Percentiles rank a stretch among this genome's conserved stretches.
These are phyloP conservation scores for Myotis planiceps DNA, from an alignment of 2,797 vertebrate genomes.

Conservation along the genomic window DNA sequence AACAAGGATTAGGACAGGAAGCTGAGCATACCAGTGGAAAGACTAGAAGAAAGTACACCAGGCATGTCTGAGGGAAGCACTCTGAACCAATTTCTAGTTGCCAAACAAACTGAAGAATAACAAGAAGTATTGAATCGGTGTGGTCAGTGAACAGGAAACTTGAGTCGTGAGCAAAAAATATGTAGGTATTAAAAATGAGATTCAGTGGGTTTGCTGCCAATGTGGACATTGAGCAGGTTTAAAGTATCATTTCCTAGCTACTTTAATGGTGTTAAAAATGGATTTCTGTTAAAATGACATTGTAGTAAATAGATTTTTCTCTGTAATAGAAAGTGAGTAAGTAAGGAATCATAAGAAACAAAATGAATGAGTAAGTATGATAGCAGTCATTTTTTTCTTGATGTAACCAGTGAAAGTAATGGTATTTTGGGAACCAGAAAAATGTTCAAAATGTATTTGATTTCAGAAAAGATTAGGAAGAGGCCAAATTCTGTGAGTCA, in stretches of 20 bases:
- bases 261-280: constrained; percentile 12
- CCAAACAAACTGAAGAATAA: constrained; percentile 38
- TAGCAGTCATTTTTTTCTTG: not conserved
- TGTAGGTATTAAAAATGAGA: not conserved
- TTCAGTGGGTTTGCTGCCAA: not conserved
- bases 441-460: constrained; percentile 34
- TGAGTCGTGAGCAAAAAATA: not conserved
- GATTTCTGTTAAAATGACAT: constrained; percentile 26
- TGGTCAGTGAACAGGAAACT: constrained; percentile 45
- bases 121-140: constrained; percentile 9
- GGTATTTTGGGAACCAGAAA: constrained; percentile 27
- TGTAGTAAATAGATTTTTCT: not conserved
- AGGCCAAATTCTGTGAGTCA: not conserved
- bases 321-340: constrained; percentile 19
- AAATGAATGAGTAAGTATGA: not conserved
- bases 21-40: not conserved
- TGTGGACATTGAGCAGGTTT: not conserved
- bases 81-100: not conserved
- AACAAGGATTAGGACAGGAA: constrained; percentile 3
- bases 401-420: not conserved
- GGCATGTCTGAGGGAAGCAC: not conserved
- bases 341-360: constrained; percentile 12
- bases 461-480: constrained; percentile 13
- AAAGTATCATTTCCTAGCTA: not conserved
- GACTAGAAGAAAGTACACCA: not conserved